Evolutionary conservation across 1,140 invertebrate genomes (phyloP).

Genomic region (Hesperophylax magnus): DNA sequence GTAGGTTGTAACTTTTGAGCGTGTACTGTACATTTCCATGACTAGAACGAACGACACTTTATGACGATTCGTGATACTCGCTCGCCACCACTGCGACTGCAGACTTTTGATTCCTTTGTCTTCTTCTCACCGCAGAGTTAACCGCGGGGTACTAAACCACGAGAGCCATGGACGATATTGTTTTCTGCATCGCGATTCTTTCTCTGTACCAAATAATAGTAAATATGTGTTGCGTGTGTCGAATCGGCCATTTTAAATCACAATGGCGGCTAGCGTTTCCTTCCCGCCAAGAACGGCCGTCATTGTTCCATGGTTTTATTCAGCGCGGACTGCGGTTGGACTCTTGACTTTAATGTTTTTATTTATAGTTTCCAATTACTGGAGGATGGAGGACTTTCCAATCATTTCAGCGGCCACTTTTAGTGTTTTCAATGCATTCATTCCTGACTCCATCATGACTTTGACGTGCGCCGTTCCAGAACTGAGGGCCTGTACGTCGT

Average conservation of each 20-base stretch:
- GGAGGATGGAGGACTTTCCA: background rate
- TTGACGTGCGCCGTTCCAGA: no score
- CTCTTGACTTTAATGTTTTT: conserved; percentile 39
- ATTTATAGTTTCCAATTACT: conserved; percentile 43
- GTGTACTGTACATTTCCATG: background rate
- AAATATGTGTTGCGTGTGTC: conserved; percentile 28
- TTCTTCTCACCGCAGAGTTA: conserved; percentile 11
- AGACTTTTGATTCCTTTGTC: conserved; percentile 31
- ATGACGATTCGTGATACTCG: conserved; percentile 9
- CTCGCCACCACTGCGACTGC: background rate
- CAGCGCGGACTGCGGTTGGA: conserved; percentile 17
- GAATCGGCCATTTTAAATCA: conserved; percentile 32
- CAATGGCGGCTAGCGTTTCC: conserved; percentile 29
- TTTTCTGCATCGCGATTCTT: conserved; percentile 35
- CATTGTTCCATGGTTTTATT: conserved; percentile 40
- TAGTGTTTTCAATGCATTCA: background rate
- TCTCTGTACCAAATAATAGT: conserved; percentile 7
- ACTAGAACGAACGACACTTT: conserved; percentile 3
- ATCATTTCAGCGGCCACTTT: conserved; percentile 4
- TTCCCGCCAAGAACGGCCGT: conserved; percentile 24
- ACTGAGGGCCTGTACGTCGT: no score
- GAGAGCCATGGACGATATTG: conserved; percentile 11
- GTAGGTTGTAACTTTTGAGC: background rate
- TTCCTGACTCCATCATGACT: no score
- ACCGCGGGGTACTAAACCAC: conserved; percentile 20